Conservation (phyloP, 2,797 vertebrate genomes). For the Crax fasciolata region DNA sequence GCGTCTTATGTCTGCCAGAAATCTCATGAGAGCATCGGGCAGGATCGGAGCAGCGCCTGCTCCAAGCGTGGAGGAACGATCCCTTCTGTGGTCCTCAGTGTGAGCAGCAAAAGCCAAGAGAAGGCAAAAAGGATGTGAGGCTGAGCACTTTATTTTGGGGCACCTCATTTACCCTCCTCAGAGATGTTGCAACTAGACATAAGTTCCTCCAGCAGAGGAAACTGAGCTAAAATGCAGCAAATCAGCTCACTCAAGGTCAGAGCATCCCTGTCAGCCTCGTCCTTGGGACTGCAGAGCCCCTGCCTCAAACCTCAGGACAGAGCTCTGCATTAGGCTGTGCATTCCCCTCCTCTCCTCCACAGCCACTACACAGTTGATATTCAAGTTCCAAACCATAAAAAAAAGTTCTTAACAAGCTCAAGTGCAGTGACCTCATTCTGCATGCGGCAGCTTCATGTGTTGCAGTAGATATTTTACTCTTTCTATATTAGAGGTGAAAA, state of each 20-base stretch:
- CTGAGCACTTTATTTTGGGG: not conserved
- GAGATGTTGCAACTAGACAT: not conserved
- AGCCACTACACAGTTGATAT: not conserved
- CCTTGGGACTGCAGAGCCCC: not conserved
- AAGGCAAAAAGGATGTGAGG: not conserved
- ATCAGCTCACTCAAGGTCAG: not conserved
- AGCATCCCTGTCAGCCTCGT: not conserved
- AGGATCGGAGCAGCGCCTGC: not conserved
- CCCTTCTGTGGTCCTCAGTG: not conserved
- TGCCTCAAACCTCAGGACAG: not conserved
- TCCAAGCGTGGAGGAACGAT: not conserved
- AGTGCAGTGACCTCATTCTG: constrained; percentile 34
- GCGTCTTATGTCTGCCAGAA: not conserved
- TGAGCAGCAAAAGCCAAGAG: not conserved
- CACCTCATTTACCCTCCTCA: not conserved
- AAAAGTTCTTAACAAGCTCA: constrained; percentile 2
- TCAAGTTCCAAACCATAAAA: not conserved
- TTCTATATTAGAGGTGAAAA: constrained; percentile 31
- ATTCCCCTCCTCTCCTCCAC: not conserved
- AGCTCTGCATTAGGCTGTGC: rapidly evolving
- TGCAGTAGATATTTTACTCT: not conserved
- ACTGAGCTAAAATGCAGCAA: not conserved
- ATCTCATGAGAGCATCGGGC: not conserved
- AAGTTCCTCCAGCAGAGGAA: not conserved
- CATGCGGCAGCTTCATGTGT: not conserved